Evolutionary conservation across 2,797 vertebrate species (phyloP).

Genomic region (Loriculus beryllinus): DNA sequence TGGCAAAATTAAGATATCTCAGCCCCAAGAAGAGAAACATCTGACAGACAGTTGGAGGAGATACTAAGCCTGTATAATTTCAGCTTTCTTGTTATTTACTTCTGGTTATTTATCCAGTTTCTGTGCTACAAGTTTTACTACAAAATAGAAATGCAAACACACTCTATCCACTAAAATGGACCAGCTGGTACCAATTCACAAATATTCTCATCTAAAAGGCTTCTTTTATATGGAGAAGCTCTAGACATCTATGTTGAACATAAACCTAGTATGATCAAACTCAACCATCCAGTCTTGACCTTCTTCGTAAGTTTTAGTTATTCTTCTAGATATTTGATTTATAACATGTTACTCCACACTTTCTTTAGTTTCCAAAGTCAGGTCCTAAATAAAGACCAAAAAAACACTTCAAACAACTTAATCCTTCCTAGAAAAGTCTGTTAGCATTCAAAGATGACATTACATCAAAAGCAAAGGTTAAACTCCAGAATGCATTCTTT

Average conservation of each 20-base stretch:
- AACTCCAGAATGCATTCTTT: conserved; percentile 74
- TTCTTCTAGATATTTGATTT: not conserved
- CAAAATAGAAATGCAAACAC: not conserved
- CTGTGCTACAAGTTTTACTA: not conserved
- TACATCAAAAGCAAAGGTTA: conserved; percentile 80
- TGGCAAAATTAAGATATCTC: not conserved
- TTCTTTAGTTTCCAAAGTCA: conserved; percentile 48
- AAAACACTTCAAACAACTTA: conserved; percentile 53
- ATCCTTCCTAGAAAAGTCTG: conserved; percentile 55
- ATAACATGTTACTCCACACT: conserved; percentile 19
- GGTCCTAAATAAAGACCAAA: conserved; percentile 35
- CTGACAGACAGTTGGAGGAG: not conserved
- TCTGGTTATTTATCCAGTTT: not conserved
- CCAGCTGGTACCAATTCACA: not conserved
- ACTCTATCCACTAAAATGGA: not conserved
- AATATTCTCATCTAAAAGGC: not conserved
- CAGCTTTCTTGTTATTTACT: not conserved
- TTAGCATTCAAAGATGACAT: conserved; percentile 74
- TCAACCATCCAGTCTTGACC: not conserved
- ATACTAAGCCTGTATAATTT: not conserved
- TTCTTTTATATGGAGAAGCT: not conserved
- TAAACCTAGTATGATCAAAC: not conserved
- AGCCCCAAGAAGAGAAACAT: not conserved
- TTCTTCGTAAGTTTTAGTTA: not conserved
- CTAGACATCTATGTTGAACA: not conserved